Base-by-base conservation (phyloP, 2,113 vertebrate species). In the Crypturellus undulatus region DNA sequence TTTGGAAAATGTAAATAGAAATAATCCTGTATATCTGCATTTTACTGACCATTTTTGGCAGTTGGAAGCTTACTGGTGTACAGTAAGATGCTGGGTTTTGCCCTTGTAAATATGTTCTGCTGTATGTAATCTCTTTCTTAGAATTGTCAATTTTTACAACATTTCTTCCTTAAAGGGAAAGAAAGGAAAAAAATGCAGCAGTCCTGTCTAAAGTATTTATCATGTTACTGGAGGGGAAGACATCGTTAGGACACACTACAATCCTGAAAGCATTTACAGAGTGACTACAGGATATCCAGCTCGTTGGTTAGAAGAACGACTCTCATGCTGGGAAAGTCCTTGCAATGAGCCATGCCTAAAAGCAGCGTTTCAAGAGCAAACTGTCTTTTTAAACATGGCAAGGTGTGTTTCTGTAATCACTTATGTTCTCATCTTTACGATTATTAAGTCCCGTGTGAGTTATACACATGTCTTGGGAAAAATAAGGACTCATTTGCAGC, bases 401-500 rank as follows among this genome's bases (percentile, higher is more conserved):
- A 68, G 52, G 65, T 88, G 49, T 69, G 95, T 68, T 84, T 63
- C 90, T 97, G 95, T 97, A 88, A 93, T 97, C 92, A 60, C 19
- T 32, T 43, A 42, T 47, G 22, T 95, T 96, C 90, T 82, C 32
- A 12, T 89, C 89, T 71, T 76, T 43, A 56, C 2, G 15, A 28
- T 90, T 96, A 69, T 92, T 87, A 85, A 95, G 70, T 96, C 78
- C 91, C 71, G 17, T 69, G 76, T 73, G 84, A 40, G 28, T 68
- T 79, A 62, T 34, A 16, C 8, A 4, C 16, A 34, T 26, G 15
- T 58, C 60, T 6, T 45, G 52, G 67, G 62, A 38, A 89, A 94
- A 90, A 73, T 47, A 45, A 60, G 28, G 11, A 87, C 64, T 62
- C 47, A 63, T 90, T 80, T 84, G 30, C 34, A 18, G n/a, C 84